These are phyloP conservation scores for Diphyllodes magnificus DNA, from an alignment of 2,113 vertebrate genomes.

Conservation along the genomic window DNA sequence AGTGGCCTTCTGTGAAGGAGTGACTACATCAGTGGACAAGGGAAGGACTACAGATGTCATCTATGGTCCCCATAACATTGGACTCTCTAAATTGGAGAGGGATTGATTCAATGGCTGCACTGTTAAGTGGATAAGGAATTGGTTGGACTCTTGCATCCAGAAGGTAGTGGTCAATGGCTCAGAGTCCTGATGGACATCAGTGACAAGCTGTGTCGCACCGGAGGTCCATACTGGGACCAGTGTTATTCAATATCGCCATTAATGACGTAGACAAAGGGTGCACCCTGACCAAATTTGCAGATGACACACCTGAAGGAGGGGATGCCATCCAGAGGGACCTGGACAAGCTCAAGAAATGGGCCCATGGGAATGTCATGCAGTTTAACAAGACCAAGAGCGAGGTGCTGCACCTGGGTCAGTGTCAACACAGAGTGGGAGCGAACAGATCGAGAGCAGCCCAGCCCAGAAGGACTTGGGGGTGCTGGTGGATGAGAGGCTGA, in stretches of 20 bases:
- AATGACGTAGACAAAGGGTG: neutral
- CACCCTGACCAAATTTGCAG: neutral
- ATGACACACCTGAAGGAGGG: neutral
- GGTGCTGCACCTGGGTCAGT: neutral
- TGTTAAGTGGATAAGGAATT: neutral
- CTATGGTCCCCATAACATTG: fast-evolving
- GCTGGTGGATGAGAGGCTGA: neutral
- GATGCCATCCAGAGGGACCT: neutral
- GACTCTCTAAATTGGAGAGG: neutral
- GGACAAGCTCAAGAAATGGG: neutral
- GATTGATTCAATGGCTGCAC: neutral
- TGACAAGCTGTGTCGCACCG: neutral
- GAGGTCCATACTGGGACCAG: neutral
- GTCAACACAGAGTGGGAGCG: neutral
- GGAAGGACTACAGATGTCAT: neutral
- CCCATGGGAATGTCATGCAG: too few species aligned
- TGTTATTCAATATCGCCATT: neutral
- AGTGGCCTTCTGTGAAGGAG: neutral
- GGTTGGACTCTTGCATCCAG: neutral
- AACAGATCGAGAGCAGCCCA: fast-evolving
- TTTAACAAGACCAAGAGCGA: neutral
- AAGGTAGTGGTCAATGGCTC: neutral
- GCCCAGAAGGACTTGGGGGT: neutral
- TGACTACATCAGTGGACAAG: neutral
- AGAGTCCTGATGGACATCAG: neutral